phyloP scores from a whole-genome alignment of 1,140 invertebrate genomes.

The Stenopsyche tienmushanensis region DNA sequence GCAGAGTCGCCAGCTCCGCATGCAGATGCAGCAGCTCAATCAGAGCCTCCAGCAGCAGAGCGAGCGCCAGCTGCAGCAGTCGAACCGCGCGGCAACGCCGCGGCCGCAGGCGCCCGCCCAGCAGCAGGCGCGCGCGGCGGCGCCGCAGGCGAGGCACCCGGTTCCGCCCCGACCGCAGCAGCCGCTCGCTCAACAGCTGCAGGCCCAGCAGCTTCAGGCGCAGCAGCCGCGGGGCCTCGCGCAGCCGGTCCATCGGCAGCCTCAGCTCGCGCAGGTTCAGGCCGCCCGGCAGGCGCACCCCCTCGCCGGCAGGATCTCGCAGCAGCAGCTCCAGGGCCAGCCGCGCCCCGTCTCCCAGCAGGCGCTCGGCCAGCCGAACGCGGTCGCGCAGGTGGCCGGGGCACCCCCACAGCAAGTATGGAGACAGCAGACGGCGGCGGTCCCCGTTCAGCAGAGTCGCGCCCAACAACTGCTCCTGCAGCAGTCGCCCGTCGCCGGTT shows the following conservation, averaged over 20 bases:
- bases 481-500: too few relatives aligned
- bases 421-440: too few relatives aligned
- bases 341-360: not conserved
- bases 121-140: constrained; percentile 49
- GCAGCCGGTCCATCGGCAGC: too few relatives aligned
- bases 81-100: constrained; percentile 36
- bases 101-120: constrained; percentile 54
- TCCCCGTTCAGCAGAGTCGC: not conserved
- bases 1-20: constrained; percentile 50
- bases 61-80: constrained; percentile 40
- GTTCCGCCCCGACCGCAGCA: constrained; percentile 46
- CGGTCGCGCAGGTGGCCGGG: not conserved
- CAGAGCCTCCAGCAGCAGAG: constrained; percentile 41
- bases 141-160: constrained; percentile 50
- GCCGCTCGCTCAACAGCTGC: constrained; percentile 50
- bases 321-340: not conserved
- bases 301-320: too few relatives aligned
- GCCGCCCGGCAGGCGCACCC: too few relatives aligned
- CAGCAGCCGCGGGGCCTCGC: constrained; percentile 40
- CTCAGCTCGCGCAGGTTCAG: too few relatives aligned
- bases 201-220: constrained; percentile 47
- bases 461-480: too few relatives aligned
- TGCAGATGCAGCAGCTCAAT: constrained; percentile 45
- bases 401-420: too few relatives aligned
- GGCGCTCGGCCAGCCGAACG: not conserved